Evolutionary conservation across 2,797 vertebrate genomes (phyloP).

Genomic region (Danio choprae): DNA sequence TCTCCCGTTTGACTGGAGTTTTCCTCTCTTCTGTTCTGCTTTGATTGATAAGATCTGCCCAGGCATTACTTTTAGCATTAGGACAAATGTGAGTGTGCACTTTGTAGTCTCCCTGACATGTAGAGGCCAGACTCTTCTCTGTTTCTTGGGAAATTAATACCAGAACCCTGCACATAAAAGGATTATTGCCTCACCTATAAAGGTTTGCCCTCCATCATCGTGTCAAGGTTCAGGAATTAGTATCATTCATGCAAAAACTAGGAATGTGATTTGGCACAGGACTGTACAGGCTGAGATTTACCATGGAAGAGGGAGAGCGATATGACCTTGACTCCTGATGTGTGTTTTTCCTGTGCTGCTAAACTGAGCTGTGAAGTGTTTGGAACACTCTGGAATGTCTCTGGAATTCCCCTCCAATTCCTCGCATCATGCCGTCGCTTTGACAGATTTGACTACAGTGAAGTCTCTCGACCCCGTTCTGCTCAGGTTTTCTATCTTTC

Average conservation of each 20-base stretch:
- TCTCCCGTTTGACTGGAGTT: slow-evolving; percentile 37
- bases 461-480: neutral
- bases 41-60: slow-evolving; percentile 54
- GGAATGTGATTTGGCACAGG: slow-evolving; percentile 33
- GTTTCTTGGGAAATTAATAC: slow-evolving; percentile 19
- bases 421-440: slow-evolving; percentile 7
- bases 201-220: slow-evolving; percentile 3
- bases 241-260: slow-evolving; percentile 11
- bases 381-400: slow-evolving; percentile 31
- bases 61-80: slow-evolving; percentile 43
- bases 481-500: neutral
- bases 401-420: slow-evolving; percentile 38
- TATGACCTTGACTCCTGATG: slow-evolving; percentile 34
- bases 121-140: slow-evolving; percentile 30
- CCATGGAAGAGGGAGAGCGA: neutral
- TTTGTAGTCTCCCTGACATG: slow-evolving; percentile 41
- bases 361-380: slow-evolving; percentile 35
- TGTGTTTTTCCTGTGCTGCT: slow-evolving; percentile 10
- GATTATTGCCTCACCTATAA: slow-evolving; percentile 1
- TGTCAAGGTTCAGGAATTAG: slow-evolving; percentile 33
- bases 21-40: slow-evolving; percentile 32
- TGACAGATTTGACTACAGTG: slow-evolving; percentile 4
- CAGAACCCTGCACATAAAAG: slow-evolving; percentile 20
- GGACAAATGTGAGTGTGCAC: slow-evolving; percentile 31
- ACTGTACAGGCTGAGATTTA: slow-evolving; percentile 10